Percentiles rank a stretch among this genome's conserved stretches.
Evolutionary conservation across 2,113 vertebrate species (phyloP).

Genomic region (Gopherus evgoodei): DNA sequence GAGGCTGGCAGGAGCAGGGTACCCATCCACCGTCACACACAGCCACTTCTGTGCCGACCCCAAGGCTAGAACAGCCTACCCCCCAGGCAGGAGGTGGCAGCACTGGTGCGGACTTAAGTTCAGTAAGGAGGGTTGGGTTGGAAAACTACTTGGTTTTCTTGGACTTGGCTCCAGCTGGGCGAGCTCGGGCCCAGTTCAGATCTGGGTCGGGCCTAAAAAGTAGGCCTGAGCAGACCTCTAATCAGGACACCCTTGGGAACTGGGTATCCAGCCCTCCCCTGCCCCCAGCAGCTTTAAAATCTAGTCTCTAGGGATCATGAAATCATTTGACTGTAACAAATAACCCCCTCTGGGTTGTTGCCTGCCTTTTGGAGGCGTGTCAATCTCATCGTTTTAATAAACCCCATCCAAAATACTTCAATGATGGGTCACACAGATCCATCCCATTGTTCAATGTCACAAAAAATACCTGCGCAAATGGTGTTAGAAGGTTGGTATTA

Average conservation of each 20-base stretch:
- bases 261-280: not conserved
- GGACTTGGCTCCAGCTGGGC: no score
- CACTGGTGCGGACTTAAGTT: no score
- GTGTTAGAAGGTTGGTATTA: fast-evolving
- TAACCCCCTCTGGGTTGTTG: not conserved
- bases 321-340: not conserved
- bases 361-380: not conserved
- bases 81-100: no score
- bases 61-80: no score
- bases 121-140: no score
- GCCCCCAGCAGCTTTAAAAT: not conserved
- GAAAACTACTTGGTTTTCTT: no score
- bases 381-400: not conserved
- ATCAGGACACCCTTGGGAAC: not conserved
- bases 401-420: not conserved
- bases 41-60: no score
- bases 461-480: not conserved
- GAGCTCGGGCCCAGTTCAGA: no score
- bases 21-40: no score
- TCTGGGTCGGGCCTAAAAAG: no score
- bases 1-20: no score
- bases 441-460: not conserved
- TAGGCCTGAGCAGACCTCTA: not conserved
- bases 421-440: not conserved
- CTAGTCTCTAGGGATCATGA: not conserved